Conservation (phyloP, 2,797 vertebrate species). For the Martes flavigula region DNA sequence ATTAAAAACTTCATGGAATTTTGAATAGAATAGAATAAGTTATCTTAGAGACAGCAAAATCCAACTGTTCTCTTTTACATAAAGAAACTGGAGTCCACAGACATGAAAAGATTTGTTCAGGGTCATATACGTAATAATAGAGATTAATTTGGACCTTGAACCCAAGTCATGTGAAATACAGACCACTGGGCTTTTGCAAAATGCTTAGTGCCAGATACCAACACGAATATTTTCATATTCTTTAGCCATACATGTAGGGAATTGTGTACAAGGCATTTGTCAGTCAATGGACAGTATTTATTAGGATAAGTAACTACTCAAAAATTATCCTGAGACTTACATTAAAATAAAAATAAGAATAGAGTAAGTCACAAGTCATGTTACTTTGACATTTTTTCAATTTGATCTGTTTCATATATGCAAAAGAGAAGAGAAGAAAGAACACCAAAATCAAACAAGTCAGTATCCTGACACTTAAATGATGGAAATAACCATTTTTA, state of each 20-base stretch:
- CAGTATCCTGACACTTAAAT: background rate
- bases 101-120: background rate
- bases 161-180: background rate
- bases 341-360: background rate
- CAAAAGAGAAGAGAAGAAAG: background rate
- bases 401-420: background rate
- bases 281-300: background rate
- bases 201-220: background rate
- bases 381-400: background rate
- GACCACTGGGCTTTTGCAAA: background rate
- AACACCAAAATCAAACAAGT: background rate
- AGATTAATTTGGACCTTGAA: background rate
- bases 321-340: background rate
- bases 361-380: background rate
- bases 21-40: background rate
- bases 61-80: background rate
- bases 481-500: background rate
- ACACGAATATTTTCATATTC: background rate
- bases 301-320: background rate
- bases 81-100: background rate
- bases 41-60: background rate
- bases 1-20: conserved; percentile 3
- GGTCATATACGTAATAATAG: background rate
- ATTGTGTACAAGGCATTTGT: background rate
- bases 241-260: background rate